These are phyloP conservation scores for Anomalospiza imberbis DNA, from an alignment of 2,797 vertebrate species.

Conservation along the genomic window DNA sequence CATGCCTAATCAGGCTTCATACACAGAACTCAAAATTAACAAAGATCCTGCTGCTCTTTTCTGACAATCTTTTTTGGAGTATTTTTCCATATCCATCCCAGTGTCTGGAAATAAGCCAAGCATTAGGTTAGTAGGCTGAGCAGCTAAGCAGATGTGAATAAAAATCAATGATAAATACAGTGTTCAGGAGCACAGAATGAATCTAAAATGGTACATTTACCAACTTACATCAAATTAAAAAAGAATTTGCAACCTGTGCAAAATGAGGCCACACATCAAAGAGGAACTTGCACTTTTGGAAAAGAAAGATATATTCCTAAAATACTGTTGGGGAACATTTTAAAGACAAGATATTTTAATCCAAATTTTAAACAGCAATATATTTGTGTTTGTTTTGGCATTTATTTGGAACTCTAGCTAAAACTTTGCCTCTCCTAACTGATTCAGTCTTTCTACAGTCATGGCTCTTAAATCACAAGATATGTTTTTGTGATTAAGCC, in stretches of 20 bases:
- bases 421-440: background rate
- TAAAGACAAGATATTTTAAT: background rate
- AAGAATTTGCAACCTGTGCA: slow-evolving; percentile 59
- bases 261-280: slow-evolving; percentile 42
- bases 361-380: background rate
- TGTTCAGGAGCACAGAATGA: slow-evolving; percentile 10
- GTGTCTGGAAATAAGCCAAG: background rate
- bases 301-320: background rate
- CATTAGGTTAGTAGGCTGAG: slow-evolving; percentile 30
- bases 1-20: background rate
- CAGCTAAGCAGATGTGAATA: slow-evolving; percentile 53
- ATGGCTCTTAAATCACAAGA: background rate
- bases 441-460: background rate
- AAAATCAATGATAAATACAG: slow-evolving; percentile 51
- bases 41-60: background rate
- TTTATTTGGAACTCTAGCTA: background rate
- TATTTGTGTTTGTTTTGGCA: background rate
- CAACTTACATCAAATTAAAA: slow-evolving; percentile 49
- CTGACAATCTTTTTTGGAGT: accelerated
- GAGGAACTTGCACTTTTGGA: background rate
- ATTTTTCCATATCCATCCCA: background rate
- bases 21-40: background rate
- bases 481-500: background rate
- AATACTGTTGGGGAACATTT: background rate
- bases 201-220: slow-evolving; percentile 7